Evolutionary conservation across 2,113 vertebrate species (phyloP), one percentile per base, ranked within the genome.

Genomic region (Rostratula benghalensis): DNA sequence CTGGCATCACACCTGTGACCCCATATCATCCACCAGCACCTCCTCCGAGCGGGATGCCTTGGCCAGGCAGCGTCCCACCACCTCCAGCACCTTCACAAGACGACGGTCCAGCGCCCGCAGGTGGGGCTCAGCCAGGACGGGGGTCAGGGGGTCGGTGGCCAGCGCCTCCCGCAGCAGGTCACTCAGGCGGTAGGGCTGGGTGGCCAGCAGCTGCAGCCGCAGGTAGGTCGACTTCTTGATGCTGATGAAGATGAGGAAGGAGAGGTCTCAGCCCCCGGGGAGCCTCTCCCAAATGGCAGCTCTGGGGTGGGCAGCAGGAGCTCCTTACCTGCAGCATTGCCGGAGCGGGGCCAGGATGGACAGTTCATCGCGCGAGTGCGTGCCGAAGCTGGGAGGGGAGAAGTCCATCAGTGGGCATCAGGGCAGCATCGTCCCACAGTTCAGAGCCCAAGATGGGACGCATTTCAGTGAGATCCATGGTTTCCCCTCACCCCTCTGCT

Each of bases 301-400:
- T 14, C 18, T 0, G 0, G 11, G 45, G 43, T 0, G 9, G 46
- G n/a, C 0, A 0, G 63, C 0, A 11, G 30, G 37, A 86, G n/a
- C 25, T 25, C 39, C 77, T 83, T 98, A 98, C 98, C 98, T 98
- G 98, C 98, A 99, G 83, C 98, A 98, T 27, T 99, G 98, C 89
- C 93, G 80, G 10, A 98, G 98, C 1, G 98, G 98, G 35, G 97
- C 95, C 65, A 99, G 87, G 93, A 99, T 98, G 16, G 98, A 99
- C 1, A 76, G 97, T 64, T 99, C 98, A 10, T 99, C 98, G 2
- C 97, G 98, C 4, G 98, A 99, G 90, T 99, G 97, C 5, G 98
- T 98, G 45, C 98, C 99, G 5, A 99, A 99, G 75, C 98, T 99
- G 94, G 20, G 56, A 30, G 35, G 25, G 35, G 33, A 73, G 48